phyloP scores from a whole-genome alignment of 2,888 invertebrate genomes.

The Cryptus viduatorius region DNA sequence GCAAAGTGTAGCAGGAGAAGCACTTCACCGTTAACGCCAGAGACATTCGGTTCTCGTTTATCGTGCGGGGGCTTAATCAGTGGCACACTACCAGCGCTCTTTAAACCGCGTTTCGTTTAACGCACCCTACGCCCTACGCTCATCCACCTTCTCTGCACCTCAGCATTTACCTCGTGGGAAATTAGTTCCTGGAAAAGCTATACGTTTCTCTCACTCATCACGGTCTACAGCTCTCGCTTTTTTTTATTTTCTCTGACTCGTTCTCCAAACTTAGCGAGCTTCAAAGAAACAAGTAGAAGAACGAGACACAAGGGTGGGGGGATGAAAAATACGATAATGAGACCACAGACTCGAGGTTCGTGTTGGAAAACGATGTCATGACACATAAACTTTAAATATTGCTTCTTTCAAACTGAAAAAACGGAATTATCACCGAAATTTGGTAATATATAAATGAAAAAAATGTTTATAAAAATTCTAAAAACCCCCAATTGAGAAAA shows the following conservation, averaged over 20 bases:
- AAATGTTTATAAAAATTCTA: not conserved
- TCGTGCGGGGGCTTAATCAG: conserved; percentile 56
- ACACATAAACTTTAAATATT: not conserved
- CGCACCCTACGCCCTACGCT: conserved; percentile 14
- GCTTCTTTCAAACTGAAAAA: not conserved
- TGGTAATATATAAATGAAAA: not conserved
- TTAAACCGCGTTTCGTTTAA: conserved; percentile 53
- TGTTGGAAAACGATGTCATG: not conserved
- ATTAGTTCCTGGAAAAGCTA: conserved; percentile 69
- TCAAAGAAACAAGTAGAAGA: conserved; percentile 1
- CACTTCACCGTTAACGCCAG: conserved; percentile 48
- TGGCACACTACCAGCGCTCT: conserved; percentile 46
- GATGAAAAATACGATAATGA: conserved; percentile 24
- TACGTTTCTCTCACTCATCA: conserved; percentile 43
- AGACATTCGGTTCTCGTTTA: conserved; percentile 54
- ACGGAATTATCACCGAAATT: not conserved
- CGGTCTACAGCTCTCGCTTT: conserved; percentile 2
- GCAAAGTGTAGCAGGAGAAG: conserved; percentile 6
- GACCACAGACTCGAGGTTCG: not conserved
- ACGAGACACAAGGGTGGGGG: not conserved
- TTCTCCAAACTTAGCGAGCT: conserved; percentile 33
- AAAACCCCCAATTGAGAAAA: too few species aligned
- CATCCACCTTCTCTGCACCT: not conserved
- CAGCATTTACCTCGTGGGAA: conserved; percentile 71
- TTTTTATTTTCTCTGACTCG: conserved; percentile 63